A percentile compares a stretch with the other conserved stretches of the same genome.
These are phyloP conservation scores for Corbicula japonica DNA, from an alignment of 2,888 invertebrate genomes.

Conservation along the genomic window DNA sequence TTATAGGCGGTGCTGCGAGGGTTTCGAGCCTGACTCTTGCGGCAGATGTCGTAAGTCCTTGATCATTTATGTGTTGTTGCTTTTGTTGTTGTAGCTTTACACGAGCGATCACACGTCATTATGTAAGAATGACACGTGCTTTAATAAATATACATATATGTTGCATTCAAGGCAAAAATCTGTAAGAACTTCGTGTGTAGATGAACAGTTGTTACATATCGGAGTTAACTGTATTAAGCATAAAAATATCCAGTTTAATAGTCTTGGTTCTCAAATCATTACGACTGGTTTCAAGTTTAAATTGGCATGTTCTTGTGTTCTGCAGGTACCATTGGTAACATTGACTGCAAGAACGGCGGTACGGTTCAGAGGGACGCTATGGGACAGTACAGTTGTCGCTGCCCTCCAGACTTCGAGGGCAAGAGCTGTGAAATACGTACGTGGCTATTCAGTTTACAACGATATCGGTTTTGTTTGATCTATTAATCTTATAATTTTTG, in stretches of 20 bases:
- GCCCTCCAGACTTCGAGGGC: constrained; percentile 22
- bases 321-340: constrained; percentile 6
- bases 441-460: neutral
- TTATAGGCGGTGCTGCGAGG: constrained; percentile 21
- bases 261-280: neutral
- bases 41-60: constrained; percentile 28
- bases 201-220: neutral
- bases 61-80: neutral
- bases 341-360: constrained; percentile 36
- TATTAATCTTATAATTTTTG: neutral
- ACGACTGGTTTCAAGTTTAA: too few relatives aligned
- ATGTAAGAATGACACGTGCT: neutral
- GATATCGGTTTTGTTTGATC: neutral
- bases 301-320: neutral
- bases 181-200: neutral
- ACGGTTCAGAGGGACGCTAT: neutral
- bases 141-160: neutral
- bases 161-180: neutral
- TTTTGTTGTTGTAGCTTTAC: neutral
- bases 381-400: neutral
- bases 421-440: constrained; percentile 39
- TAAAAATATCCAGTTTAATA: neutral
- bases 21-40: constrained; percentile 12
- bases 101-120: neutral
- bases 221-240: too few relatives aligned